Evolutionary conservation across 2,888 invertebrate species (phyloP), one percentile per base, ranked within the genome.

Genomic region (Cheilosia impressa): DNA sequence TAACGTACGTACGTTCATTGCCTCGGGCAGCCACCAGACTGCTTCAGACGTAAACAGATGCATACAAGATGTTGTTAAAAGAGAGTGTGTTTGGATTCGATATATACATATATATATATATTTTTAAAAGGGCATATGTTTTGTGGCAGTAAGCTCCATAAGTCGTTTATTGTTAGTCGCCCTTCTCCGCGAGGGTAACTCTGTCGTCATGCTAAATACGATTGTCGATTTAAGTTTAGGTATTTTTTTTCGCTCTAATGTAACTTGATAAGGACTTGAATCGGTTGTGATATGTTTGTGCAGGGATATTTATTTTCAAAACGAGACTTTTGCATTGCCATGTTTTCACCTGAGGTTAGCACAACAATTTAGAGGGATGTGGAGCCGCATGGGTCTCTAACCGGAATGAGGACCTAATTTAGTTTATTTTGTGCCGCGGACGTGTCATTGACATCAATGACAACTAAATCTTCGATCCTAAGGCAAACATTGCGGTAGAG

Each of bases 1-100:
- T 79, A 84, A 84, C 73, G 79, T 84, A 84, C 53, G 79, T 84
- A 73, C 79, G 75, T 55, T 84, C 83, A 73, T 22, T 63, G 79
- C 83, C 75, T 62, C 50, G 31, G 72, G 78, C 50, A 50, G 78
- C 72, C 72, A 47, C 17, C 17, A 57, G 43, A 43, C 60, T 66
- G 72, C 50, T 73, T n/a, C 31, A 78, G 72, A 83, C 73, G 27
- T 68, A 43, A 66, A 76, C 68, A 60, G 58, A 41, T 55, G 41
- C 53, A 66, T 31, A 55, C 43, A 41, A 52, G 52, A 66, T 38
- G 38, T 50, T 55, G 50, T 50, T 22, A 19, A 2, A 22, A 0
- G 4, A 19, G 38, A 13, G 45, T 34, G 4, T 38, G 50, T 15
- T 50, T 34, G 4, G 5, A 34, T 58, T 66, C 13, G 38, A 45